Base-by-base conservation (phyloP, 2,113 vertebrate species). In the Trematocara unimaculatum region DNA sequence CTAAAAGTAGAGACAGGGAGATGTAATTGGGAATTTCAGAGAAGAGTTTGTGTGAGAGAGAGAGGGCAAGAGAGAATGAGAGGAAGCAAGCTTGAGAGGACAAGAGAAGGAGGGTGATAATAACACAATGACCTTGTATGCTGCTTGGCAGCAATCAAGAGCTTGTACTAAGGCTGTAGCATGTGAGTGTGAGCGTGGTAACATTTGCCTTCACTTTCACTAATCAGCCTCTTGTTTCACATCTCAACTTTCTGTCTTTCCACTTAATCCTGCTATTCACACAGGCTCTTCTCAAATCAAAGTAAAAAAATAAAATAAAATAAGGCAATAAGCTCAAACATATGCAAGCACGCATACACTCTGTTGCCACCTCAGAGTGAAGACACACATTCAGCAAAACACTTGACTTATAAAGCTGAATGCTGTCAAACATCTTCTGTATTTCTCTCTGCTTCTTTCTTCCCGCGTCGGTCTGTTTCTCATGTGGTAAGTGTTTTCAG, bases 111-210 rank as follows among this genome's bases (percentile, higher is more conserved):
- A 81, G 85, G 79, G 80, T 79, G 88, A 91, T 91, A 88, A 91
- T 81, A 89, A 91, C 81, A 74, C 62, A 35, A 85, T 91, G 92
- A 94, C 92, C 94, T 92, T 93, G 87, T 80, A 86, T 79, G 83
- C 15, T 91, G 84, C 89, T 86, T 83, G 89, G 86, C 83, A 89
- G 84, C 88, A 90, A 90, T 88, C 87, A 88, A 86, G 70, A 72
- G 84, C 84, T 88, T 55, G 60, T 85, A 84, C 67, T 53, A 13
- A 64, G 62, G 31, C 62, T 79, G 62, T 23, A 9, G 62, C 72
- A 17, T 67, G 79, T 85, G 82, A 85, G 55, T 85, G 82, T 89
- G 70, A 86, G 33, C 56, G 84, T 85, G 82, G 54, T 29, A 89
- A 58, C 88, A 83, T 87, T 90, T 89, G 85, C 81, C 85, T 84